Evolutionary conservation across 1,140 invertebrate species (phyloP).

Genomic region (Brachionus rubens): DNA sequence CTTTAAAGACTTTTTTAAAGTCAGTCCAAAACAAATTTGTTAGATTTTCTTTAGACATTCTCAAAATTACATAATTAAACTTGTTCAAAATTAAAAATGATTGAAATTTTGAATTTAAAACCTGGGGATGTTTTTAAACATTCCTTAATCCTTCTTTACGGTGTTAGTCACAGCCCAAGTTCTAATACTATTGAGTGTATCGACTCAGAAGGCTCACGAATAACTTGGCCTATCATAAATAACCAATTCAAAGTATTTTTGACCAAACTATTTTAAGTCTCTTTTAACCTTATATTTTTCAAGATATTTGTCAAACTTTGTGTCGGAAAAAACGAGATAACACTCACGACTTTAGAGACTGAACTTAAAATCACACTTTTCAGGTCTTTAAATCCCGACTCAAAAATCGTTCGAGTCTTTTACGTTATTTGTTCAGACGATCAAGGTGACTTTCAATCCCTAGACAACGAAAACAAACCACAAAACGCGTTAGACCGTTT

Average conservation of each 20-base stretch:
- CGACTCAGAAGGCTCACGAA: neutral
- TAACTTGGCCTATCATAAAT: neutral
- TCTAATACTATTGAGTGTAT: neutral
- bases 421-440: slow-evolving; percentile 16
- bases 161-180: neutral
- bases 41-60: no score
- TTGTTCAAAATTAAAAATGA: no score
- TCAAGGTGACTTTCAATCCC: neutral
- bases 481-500: neutral
- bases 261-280: neutral
- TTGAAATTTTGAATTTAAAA: slow-evolving; percentile 18
- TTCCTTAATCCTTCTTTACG: neutral
- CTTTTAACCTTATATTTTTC: neutral
- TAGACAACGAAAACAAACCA: neutral
- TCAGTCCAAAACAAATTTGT: no score
- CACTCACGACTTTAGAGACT: neutral
- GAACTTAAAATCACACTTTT: neutral
- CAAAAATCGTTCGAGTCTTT: neutral
- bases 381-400: neutral
- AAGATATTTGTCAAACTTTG: neutral
- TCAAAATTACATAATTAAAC: no score
- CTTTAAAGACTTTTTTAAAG: no score
- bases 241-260: slow-evolving; percentile 31
- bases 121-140: slow-evolving; percentile 1
- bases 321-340: slow-evolving; percentile 7